Evolutionary conservation across 1,140 invertebrate genomes (phyloP).

Genomic region (Chrysoperla carnea): DNA sequence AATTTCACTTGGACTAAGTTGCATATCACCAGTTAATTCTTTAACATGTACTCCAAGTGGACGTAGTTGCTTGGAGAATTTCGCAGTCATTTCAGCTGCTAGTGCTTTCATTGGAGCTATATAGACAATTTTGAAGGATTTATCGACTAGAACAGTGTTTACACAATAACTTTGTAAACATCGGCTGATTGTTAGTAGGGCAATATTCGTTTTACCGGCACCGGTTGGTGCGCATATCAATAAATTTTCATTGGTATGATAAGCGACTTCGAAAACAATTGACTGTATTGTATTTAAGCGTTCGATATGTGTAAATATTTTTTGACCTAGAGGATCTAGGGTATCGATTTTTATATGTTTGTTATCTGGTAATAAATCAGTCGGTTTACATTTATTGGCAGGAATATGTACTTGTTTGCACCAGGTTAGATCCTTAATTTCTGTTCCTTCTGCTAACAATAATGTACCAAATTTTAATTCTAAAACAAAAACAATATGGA

Average conservation of each 20-base stretch:
- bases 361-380: slow-evolving; percentile 45
- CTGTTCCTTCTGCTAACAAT: slow-evolving; percentile 57
- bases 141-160: not conserved
- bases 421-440: slow-evolving; percentile 45
- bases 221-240: slow-evolving; percentile 92
- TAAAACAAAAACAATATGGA: slow-evolving; percentile 15
- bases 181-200: slow-evolving; percentile 81
- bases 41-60: slow-evolving; percentile 65
- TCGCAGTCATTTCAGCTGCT: slow-evolving; percentile 94
- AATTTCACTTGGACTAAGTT: slow-evolving; percentile 89
- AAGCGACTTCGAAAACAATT: slow-evolving; percentile 88
- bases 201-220: slow-evolving; percentile 97
- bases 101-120: slow-evolving; percentile 99
- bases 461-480: slow-evolving; percentile 72
- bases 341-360: slow-evolving; percentile 47
- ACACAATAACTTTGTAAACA: not conserved
- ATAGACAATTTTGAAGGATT: slow-evolving; percentile 70
- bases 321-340: slow-evolving; percentile 71
- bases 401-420: slow-evolving; percentile 85
- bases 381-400: slow-evolving; percentile 34
- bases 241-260: slow-evolving; percentile 93
- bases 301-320: slow-evolving; percentile 74
- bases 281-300: slow-evolving; percentile 88
- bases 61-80: slow-evolving; percentile 68
- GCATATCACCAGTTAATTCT: slow-evolving; percentile 97